Evolutionary conservation across 2,113 vertebrate genomes (phyloP).

Genomic region (Menura novaehollandiae): DNA sequence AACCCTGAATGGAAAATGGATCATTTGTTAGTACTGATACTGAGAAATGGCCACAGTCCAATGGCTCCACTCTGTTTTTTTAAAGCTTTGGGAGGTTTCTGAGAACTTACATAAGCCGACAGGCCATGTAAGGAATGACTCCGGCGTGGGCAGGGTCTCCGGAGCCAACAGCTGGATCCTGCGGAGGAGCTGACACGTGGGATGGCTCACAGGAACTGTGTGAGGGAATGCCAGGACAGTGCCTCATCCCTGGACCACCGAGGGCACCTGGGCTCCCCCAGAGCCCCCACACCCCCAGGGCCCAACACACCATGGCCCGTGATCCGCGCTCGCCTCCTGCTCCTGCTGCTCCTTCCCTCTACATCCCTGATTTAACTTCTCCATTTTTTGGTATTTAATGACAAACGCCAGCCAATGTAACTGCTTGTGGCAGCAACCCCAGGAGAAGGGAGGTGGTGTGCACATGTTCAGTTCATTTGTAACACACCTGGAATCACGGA

Average conservation of each 20-base stretch:
- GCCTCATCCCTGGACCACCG: fast-evolving
- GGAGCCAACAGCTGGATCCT: neutral
- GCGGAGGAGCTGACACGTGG: fast-evolving
- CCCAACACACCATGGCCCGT: fast-evolving
- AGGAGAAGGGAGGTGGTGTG: neutral
- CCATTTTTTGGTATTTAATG: neutral
- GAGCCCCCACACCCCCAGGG: neutral
- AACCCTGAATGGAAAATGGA: fast-evolving
- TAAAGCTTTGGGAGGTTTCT: neutral
- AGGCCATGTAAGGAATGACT: neutral
- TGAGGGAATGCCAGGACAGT: neutral
- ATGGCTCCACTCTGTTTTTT: fast-evolving
- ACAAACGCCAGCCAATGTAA: neutral
- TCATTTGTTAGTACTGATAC: neutral
- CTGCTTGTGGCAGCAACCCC: neutral
- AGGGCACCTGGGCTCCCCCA: neutral
- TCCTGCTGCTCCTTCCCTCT: neutral
- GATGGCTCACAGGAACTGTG: neutral
- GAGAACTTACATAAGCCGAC: neutral
- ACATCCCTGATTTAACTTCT: neutral
- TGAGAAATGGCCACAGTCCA: neutral
- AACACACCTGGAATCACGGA: fast-evolving
- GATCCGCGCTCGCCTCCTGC: neutral
- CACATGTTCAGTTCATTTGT: neutral
- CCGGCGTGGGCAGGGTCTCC: neutral